These are phyloP conservation scores for Sepiola atlantica DNA, from an alignment of 2,888 invertebrate genomes.

Conservation along the genomic window DNA sequence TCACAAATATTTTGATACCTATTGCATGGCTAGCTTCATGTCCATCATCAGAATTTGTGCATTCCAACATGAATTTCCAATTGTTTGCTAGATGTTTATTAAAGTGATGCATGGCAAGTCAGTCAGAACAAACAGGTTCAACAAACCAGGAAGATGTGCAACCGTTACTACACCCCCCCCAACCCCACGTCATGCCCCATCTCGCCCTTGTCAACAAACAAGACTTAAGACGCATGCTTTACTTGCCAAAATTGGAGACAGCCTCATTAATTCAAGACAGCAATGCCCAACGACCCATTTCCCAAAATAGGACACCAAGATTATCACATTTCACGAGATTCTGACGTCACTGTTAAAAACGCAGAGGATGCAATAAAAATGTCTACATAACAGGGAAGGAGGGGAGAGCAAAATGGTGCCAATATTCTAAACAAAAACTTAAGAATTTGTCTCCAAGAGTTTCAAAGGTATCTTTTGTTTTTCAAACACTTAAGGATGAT, in stretches of 20 bases:
- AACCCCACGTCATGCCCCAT: too few species aligned
- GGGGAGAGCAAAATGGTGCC: background rate
- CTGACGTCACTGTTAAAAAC: background rate
- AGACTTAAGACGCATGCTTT: background rate
- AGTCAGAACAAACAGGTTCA: background rate
- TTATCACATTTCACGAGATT: background rate
- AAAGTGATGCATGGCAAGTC: background rate
- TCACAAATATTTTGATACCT: too few species aligned
- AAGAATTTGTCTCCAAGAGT: too few species aligned
- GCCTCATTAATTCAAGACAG: background rate
- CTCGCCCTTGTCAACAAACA: background rate
- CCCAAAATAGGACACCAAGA: background rate
- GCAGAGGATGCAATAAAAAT: background rate
- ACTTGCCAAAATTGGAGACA: background rate
- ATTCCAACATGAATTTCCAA: background rate
- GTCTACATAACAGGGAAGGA: too few species aligned
- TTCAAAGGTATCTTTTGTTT: too few species aligned
- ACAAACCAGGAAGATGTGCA: background rate
- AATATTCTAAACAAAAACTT: background rate
- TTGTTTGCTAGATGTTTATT: background rate
- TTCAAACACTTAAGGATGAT: too few species aligned
- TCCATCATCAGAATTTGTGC: too few species aligned
- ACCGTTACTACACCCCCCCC: background rate
- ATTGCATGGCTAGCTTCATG: too few species aligned
- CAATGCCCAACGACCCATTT: conserved; percentile 2